A percentile compares a stretch with the other conserved stretches of the same genome.
phyloP scores from a whole-genome alignment of 1,140 invertebrate genomes.

The Idris sp. region DNA sequence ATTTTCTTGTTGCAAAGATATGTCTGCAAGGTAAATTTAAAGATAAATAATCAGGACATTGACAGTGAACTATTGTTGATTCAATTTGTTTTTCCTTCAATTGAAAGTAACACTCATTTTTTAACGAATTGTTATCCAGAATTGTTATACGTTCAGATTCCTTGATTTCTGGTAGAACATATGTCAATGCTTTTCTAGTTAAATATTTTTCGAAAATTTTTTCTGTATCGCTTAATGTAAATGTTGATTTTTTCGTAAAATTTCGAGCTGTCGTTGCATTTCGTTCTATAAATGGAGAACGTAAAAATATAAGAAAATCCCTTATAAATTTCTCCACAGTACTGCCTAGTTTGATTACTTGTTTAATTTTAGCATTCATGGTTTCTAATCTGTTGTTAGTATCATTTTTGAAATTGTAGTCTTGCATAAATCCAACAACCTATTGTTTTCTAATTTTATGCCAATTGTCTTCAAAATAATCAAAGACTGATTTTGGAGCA shows the following conservation, averaged over 20 bases:
- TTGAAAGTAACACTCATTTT: too few species aligned
- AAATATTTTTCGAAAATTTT: slow-evolving; percentile 1
- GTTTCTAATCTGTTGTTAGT: slow-evolving; percentile 48
- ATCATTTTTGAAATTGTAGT: slow-evolving; percentile 32
- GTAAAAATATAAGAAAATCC: slow-evolving; percentile 3
- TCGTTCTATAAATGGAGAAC: not conserved
- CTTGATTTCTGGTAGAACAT: slow-evolving; percentile 11
- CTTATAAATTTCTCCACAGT: not conserved
- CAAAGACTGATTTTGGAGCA: slow-evolving; percentile 8
- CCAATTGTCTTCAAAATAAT: slow-evolving; percentile 59
- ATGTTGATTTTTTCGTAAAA: slow-evolving; percentile 1
- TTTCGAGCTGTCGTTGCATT: slow-evolving; percentile 3
- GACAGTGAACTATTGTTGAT: too few species aligned
- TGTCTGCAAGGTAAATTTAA: too few species aligned
- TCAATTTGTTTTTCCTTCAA: too few species aligned
- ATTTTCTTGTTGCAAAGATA: too few species aligned
- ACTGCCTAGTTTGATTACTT: slow-evolving; percentile 6
- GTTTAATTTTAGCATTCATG: slow-evolving; percentile 39
- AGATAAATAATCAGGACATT: too few species aligned
- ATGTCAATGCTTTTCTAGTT: slow-evolving; percentile 18
- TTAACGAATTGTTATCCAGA: too few species aligned
- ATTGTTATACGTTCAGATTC: slow-evolving; percentile 6
- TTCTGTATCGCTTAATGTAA: not conserved
- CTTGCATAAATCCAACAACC: slow-evolving; percentile 7
- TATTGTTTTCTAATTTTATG: slow-evolving; percentile 39